Percentiles rank a stretch among this genome's conserved stretches.
phyloP scores from a whole-genome alignment of 2,797 vertebrate species.

The Aulostomus chinensis region DNA sequence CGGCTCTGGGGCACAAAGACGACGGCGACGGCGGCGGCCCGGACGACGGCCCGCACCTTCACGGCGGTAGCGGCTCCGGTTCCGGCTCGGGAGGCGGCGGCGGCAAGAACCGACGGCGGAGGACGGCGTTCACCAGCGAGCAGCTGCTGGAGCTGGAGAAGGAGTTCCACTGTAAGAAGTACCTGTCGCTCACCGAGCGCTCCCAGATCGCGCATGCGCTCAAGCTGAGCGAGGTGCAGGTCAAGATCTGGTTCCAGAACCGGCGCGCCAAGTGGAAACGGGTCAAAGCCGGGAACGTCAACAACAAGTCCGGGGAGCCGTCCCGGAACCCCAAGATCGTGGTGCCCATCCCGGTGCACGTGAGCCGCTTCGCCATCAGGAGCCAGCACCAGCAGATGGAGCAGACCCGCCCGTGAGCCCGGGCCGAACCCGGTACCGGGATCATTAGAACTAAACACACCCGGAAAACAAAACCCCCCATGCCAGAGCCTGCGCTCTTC shows the following conservation, averaged over 20 bases:
- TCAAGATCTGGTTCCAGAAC: conserved; percentile 99
- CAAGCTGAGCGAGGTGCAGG: conserved; percentile 98
- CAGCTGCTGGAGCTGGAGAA: conserved; percentile 98
- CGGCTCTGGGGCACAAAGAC: conserved; percentile 87
- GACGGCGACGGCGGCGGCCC: conserved; percentile 77
- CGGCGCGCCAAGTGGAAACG: conserved; percentile 97
- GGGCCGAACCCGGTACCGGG: neutral
- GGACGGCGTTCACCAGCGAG: conserved; percentile 97
- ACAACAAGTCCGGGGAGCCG: conserved; percentile 97
- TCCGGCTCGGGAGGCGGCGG: conserved; percentile 49
- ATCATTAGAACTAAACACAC: too few species aligned
- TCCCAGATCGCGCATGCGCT: conserved; percentile 98
- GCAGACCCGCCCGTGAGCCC: conserved; percentile 86
- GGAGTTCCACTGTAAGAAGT: conserved; percentile 99
- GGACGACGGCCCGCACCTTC: conserved; percentile 57
- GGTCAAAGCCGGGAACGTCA: conserved; percentile 96
- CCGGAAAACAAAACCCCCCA: too few species aligned
- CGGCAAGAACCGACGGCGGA: conserved; percentile 90
- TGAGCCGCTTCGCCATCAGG: conserved; percentile 96
- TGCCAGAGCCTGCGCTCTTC: too few species aligned
- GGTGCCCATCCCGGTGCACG: conserved; percentile 97
- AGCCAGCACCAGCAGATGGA: conserved; percentile 99
- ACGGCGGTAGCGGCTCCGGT: conserved; percentile 78
- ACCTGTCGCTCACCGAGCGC: conserved; percentile 95
- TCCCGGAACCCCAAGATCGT: conserved; percentile 97